These are phyloP conservation scores for Oreonectes daqikongensis DNA, from an alignment of 2,797 vertebrate genomes.

Conservation along the genomic window DNA sequence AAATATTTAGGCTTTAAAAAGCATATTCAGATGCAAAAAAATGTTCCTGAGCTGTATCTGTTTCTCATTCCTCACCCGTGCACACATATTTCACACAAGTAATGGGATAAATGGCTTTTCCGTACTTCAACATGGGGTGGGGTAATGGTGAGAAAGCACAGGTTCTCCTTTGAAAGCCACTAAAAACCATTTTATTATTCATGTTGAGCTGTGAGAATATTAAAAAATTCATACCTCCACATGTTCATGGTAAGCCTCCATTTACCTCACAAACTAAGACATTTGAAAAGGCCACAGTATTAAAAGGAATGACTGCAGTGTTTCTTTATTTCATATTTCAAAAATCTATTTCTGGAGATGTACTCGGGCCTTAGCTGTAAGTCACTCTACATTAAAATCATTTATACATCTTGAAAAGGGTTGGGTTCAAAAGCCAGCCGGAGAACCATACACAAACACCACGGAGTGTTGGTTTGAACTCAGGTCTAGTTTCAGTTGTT, in stretches of 20 bases:
- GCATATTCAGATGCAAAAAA: constrained; percentile 41
- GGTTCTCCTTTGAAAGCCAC: constrained; percentile 65
- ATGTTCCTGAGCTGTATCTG: constrained; percentile 8
- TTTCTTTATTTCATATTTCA: constrained; percentile 76
- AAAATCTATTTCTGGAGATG: constrained; percentile 67
- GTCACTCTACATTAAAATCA: constrained; percentile 74
- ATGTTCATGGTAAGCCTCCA: constrained; percentile 78
- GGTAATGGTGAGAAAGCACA: constrained; percentile 59
- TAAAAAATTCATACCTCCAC: constrained; percentile 77
- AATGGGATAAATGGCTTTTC: constrained; percentile 56
- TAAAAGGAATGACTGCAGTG: constrained; percentile 71
- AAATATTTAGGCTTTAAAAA: constrained; percentile 41
- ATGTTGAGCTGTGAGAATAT: constrained; percentile 62
- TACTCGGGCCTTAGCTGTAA: constrained; percentile 61
- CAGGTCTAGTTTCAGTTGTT: neutral
- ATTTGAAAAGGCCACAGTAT: constrained; percentile 39
- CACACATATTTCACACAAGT: constrained; percentile 39
- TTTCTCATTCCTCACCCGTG: constrained; percentile 1
- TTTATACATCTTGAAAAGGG: constrained; percentile 41
- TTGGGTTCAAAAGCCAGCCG: constrained; percentile 31
- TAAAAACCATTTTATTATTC: constrained; percentile 78
- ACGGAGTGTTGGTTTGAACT: neutral
- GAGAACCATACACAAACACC: neutral
- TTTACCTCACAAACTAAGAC: constrained; percentile 62
- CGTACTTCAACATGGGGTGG: constrained; percentile 37